These are phyloP conservation scores for Tympanuchus pallidicinctus DNA, from an alignment of 2,113 vertebrate genomes.

Conservation along the genomic window DNA sequence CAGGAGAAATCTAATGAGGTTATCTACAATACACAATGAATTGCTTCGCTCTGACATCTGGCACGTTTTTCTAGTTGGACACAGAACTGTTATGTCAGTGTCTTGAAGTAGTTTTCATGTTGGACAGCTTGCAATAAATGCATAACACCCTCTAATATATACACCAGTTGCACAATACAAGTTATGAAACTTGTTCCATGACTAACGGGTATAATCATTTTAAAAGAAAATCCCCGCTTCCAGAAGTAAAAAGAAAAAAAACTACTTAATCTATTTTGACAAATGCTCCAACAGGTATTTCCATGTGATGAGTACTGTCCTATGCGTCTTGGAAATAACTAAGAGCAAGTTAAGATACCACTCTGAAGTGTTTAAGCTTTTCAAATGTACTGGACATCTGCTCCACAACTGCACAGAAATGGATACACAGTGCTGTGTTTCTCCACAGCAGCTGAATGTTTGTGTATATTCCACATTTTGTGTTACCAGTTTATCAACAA, in stretches of 20 bases:
- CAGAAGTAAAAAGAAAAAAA: neutral
- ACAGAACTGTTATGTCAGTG: neutral
- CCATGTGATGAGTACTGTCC: neutral
- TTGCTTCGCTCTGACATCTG: neutral
- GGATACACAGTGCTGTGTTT: neutral
- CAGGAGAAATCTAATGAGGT: neutral
- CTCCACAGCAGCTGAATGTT: neutral
- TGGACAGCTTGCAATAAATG: neutral
- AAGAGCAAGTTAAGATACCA: neutral
- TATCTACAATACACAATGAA: neutral
- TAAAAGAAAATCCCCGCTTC: neutral
- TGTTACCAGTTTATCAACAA: neutral
- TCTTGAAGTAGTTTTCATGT: neutral
- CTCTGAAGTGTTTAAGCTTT: neutral
- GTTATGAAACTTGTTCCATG: neutral
- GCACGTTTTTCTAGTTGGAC: neutral
- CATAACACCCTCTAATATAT: neutral
- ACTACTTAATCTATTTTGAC: neutral
- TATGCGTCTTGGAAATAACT: neutral
- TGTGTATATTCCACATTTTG: neutral
- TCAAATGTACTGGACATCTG: neutral
- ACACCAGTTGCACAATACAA: rapidly evolving
- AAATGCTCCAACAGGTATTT: neutral
- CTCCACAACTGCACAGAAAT: neutral
- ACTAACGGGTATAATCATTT: neutral